Percentiles rank a stretch among this genome's conserved stretches.
Evolutionary conservation across 30 jellyfish, hydroid and myxozoan species (phyloP).

Genomic region (Aurelia sp.): DNA sequence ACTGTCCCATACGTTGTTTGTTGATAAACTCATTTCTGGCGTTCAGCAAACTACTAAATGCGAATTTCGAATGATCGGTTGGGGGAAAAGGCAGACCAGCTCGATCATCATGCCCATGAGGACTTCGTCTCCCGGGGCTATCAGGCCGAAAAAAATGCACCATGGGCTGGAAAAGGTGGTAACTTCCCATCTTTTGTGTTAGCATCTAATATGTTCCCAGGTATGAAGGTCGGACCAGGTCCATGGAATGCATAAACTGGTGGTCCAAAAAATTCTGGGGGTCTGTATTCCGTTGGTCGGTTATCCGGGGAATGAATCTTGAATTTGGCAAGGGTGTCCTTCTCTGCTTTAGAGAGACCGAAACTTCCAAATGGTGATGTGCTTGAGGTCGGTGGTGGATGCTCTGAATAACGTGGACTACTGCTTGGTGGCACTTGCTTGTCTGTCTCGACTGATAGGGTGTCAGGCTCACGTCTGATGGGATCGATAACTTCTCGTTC

Average conservation of each 20-base stretch:
- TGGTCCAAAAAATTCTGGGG: conserved; percentile 50
- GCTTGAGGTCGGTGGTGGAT: not conserved
- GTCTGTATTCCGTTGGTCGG: conserved; percentile 49
- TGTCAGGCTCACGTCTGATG: not conserved
- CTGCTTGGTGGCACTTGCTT: not conserved
- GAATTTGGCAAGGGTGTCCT: conserved; percentile 37
- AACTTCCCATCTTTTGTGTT: conserved; percentile 15
- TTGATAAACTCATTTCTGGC: conserved; percentile 39
- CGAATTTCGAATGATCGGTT: conserved; percentile 21
- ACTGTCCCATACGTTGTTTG: conserved; percentile 45
- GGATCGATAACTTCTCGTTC: not conserved
- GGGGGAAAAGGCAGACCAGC: conserved; percentile 15
- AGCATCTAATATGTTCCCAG: conserved; percentile 55
- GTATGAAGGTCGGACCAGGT: conserved; percentile 50
- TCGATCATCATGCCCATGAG: conserved; percentile 35
- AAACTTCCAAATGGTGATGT: conserved; percentile 28
- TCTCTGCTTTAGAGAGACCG: conserved; percentile 31
- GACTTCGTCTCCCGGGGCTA: conserved; percentile 46
- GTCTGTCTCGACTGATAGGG: not conserved
- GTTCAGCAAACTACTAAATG: conserved; percentile 19
- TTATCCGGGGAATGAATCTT: conserved; percentile 34
- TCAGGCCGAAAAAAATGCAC: conserved; percentile 36
- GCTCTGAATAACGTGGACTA: not conserved
- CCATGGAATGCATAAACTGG: conserved; percentile 50
- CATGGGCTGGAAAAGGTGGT: conserved; percentile 24